Percentiles rank a stretch among this genome's conserved stretches.
phyloP scores from a whole-genome alignment of 2,797 vertebrate species.

The Acipenser transmontanus region DNA sequence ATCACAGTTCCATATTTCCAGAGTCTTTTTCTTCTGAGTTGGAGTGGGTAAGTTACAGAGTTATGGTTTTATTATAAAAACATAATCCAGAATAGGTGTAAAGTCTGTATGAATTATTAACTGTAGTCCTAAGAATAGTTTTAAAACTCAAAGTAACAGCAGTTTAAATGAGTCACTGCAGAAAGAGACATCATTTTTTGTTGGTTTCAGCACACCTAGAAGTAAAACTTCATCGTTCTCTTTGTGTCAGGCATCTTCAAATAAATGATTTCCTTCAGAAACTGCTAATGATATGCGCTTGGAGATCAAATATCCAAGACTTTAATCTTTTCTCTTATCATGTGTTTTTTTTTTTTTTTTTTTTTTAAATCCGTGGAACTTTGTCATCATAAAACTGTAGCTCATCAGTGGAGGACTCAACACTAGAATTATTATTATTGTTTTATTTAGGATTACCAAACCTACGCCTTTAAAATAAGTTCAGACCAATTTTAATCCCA shows the following conservation, averaged over 20 bases:
- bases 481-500: neutral
- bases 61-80: conserved; percentile 32
- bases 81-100: conserved; percentile 30
- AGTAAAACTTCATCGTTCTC: neutral
- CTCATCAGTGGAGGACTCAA: neutral
- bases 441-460: too few species aligned
- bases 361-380: conserved; percentile 40
- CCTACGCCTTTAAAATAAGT: neutral
- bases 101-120: conserved; percentile 27
- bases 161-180: conserved; percentile 11
- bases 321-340: conserved; percentile 39
- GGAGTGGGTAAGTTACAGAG: conserved; percentile 28
- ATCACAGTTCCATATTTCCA: conserved; percentile 50
- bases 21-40: conserved; percentile 32
- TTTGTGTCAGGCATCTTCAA: conserved; percentile 26
- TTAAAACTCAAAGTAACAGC: conserved; percentile 18
- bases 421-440: too few species aligned
- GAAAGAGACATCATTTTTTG: neutral
- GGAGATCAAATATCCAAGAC: conserved; percentile 18
- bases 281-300: conserved; percentile 24
- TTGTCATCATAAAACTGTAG: conserved; percentile 9
- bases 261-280: conserved; percentile 7
- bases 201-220: conserved; percentile 4
- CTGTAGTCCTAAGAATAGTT: conserved; percentile 20
- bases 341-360: conserved; percentile 26